Percentiles rank a stretch among this genome's conserved stretches.
These are phyloP conservation scores for Melanotus villosus DNA, from an alignment of 2,888 invertebrate genomes.

Conservation along the genomic window DNA sequence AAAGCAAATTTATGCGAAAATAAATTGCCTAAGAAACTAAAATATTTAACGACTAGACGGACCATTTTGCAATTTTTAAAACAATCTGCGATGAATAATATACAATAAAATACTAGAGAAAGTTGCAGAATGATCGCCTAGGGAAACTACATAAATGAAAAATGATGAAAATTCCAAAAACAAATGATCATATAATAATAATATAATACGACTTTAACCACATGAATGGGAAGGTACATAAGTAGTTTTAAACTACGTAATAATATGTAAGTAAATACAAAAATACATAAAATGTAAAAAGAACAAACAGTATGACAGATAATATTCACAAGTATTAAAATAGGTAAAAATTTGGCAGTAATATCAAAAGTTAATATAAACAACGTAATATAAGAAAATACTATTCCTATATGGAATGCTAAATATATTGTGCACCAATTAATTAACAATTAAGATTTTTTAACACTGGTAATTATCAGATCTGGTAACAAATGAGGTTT, in stretches of 20 bases:
- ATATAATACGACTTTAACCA: conserved; percentile 33
- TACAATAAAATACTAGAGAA: conserved; percentile 24
- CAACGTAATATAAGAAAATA: conserved; percentile 56
- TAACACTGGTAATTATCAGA: conserved; percentile 59
- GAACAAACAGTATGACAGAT: conserved; percentile 60
- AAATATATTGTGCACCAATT: conserved; percentile 61
- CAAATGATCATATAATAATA: too few species aligned
- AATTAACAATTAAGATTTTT: conserved; percentile 50
- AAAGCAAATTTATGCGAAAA: conserved; percentile 66
- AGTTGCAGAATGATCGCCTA: conserved; percentile 23
- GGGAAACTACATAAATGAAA: conserved; percentile 21
- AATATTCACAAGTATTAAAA: conserved; percentile 59
- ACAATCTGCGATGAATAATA: neutral
- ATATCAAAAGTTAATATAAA: conserved; percentile 59
- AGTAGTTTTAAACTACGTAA: conserved; percentile 55
- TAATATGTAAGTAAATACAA: conserved; percentile 60
- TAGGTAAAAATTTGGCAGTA: conserved; percentile 66
- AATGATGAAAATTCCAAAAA: conserved; percentile 10
- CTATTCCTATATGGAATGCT: conserved; percentile 64
- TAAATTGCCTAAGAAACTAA: conserved; percentile 67
- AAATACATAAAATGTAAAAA: conserved; percentile 61
- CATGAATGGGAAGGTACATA: conserved; percentile 47
- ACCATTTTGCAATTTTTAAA: conserved; percentile 25
- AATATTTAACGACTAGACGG: conserved; percentile 33
- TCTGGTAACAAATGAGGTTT: conserved; percentile 64